Base-by-base conservation (phyloP, 2,888 invertebrate species). In the Nysson spinosus region DNA sequence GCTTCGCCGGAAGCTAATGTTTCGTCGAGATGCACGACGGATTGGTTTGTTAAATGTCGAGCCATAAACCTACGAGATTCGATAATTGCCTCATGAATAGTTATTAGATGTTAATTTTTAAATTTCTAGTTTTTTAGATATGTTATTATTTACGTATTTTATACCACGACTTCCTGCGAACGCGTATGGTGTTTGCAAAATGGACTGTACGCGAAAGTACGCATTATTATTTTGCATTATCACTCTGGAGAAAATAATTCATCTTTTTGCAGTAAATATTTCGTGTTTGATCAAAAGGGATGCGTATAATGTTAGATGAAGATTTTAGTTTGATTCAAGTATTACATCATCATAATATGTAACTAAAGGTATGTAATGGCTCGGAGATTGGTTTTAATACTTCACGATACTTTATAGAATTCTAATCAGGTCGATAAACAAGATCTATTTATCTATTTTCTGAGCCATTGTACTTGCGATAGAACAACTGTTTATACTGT, bases 291-390 rank as follows among this genome's bases (percentile, higher is more conserved):
- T n/a, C n/a, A n/a, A n/a, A n/a, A n/a, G n/a, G n/a, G n/a, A n/a
- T n/a, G n/a, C n/a, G n/a, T n/a, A n/a, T n/a, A n/a, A n/a, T n/a
- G n/a, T n/a, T n/a, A n/a, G n/a, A n/a, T n/a, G n/a, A 56, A 47
- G 22, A 24, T 20, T 20, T 58, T 50, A 50, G 44, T 39, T 51
- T 57, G 62, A 57, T 63, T 70, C 58, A 67, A 68, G 66, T 70
- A 70, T 73, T 73, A 68, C 46, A 61, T 35, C 66, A 39, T 37
- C 16, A n/a, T 20, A 17, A 26, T 58, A 43, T 37, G 79, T 77
- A 81, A 78, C 80, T 74, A 77, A 51, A 65, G 61, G 54, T 47
- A 49, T 57, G 57, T 57, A 68, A 65, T 78, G 67, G 61, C 63
- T 65, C 67, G 40, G 62, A 51, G 44, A 57, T n/a, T n/a, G n/a